These are phyloP conservation scores for Chrysocyon brachyurus DNA, from an alignment of 2,797 vertebrate species.

Conservation along the genomic window DNA sequence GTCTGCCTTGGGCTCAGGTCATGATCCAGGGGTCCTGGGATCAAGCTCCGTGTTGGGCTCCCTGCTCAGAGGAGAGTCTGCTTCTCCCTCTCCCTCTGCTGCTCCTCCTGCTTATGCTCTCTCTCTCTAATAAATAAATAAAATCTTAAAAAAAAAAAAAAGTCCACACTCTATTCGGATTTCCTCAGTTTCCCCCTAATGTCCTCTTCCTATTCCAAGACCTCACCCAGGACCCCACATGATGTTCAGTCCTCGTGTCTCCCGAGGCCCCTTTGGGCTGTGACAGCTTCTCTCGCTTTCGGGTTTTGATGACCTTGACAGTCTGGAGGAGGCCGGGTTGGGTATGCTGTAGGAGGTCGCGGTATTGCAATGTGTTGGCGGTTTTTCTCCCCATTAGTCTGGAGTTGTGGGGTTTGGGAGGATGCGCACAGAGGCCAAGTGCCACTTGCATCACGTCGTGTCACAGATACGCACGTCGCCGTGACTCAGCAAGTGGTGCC, in stretches of 20 bases:
- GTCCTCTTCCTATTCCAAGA: neutral
- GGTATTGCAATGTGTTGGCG: too few relatives aligned
- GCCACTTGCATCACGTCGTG: accelerated
- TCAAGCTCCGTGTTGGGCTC: too few relatives aligned
- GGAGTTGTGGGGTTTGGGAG: neutral
- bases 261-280: neutral
- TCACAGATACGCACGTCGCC: accelerated
- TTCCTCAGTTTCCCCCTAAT: neutral
- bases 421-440: neutral
- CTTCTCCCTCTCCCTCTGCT: too few relatives aligned
- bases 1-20: too few relatives aligned
- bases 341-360: too few relatives aligned
- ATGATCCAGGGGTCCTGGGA: too few relatives aligned
- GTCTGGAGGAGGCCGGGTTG: neutral
- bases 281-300: neutral
- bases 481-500: neutral
- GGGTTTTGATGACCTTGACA: neutral
- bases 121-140: too few relatives aligned
- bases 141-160: too few relatives aligned
- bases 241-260: neutral
- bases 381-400: neutral
- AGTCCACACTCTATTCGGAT: too few relatives aligned
- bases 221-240: neutral
- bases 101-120: too few relatives aligned
- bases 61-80: too few relatives aligned